Evolutionary conservation across 2,888 invertebrate species (phyloP).

Genomic region (Drosophila flavopinicola): DNA sequence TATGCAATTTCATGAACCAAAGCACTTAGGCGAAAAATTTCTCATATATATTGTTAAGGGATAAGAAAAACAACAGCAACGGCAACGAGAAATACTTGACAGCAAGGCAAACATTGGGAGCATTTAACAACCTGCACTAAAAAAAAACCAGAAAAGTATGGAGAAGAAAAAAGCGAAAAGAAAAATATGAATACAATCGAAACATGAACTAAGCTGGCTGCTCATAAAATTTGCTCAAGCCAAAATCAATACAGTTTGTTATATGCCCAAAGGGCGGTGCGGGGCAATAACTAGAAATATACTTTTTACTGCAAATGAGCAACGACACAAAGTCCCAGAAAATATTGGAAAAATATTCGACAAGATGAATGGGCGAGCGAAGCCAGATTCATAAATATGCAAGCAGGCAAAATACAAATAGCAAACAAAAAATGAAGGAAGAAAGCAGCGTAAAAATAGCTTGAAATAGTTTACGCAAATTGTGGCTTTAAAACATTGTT

Average conservation of each 20-base stretch:
- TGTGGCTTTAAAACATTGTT: conserved; percentile 44
- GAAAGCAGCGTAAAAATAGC: conserved; percentile 19
- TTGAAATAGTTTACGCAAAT: conserved; percentile 54
- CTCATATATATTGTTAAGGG: conserved; percentile 18
- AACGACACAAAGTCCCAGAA: conserved; percentile 26
- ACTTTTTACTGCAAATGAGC: conserved; percentile 75
- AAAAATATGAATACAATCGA: conserved; percentile 16
- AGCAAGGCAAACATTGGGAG: conserved; percentile 13
- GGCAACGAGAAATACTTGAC: neutral
- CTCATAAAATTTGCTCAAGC: conserved; percentile 37
- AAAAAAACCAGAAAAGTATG: conserved; percentile 7
- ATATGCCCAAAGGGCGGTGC: conserved; percentile 1
- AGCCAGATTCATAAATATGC: conserved; percentile 62
- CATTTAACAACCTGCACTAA: conserved; percentile 47
- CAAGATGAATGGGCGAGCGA: conserved; percentile 49
- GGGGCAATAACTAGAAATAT: conserved; percentile 22
- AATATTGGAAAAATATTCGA: conserved; percentile 56
- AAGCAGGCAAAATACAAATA: conserved; percentile 42
- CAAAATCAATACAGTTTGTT: conserved; percentile 61
- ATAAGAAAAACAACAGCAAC: conserved; percentile 8
- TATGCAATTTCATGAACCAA: conserved; percentile 22
- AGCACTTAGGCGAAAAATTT: conserved; percentile 25
- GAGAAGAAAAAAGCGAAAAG: neutral
- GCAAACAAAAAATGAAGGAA: neutral
- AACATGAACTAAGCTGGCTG: conserved; percentile 28